These are phyloP conservation scores for Sphaerophoria rueppellii DNA, from an alignment of 2,888 invertebrate species.

Conservation along the genomic window DNA sequence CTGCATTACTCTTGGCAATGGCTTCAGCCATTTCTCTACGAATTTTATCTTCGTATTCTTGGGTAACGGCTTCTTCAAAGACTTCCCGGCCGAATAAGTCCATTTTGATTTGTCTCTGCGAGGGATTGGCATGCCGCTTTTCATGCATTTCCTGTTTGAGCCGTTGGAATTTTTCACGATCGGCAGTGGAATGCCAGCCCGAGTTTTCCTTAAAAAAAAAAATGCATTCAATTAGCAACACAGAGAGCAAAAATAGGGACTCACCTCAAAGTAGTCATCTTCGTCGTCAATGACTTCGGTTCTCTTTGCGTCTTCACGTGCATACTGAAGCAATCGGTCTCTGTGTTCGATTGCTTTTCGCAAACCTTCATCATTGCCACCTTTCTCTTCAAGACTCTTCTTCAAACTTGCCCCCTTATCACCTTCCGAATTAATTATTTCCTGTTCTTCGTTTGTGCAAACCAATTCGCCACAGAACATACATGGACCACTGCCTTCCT, in stretches of 20 bases:
- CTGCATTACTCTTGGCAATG: slow-evolving; percentile 50
- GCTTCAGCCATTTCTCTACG: slow-evolving; percentile 81
- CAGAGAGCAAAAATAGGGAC: background rate
- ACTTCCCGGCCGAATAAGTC: slow-evolving; percentile 88
- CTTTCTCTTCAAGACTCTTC: slow-evolving; percentile 86
- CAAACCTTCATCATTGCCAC: slow-evolving; percentile 86
- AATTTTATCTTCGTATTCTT: slow-evolving; percentile 81
- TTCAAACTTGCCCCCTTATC: slow-evolving; percentile 87
- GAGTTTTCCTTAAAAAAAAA: slow-evolving; percentile 84
- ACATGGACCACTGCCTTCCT: slow-evolving; percentile 98
- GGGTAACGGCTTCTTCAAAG: slow-evolving; percentile 82
- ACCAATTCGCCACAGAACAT: slow-evolving; percentile 95
- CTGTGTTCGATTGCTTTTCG: slow-evolving; percentile 90
- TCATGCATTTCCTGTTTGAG: slow-evolving; percentile 87
- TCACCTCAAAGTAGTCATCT: slow-evolving; percentile 92
- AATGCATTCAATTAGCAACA: background rate
- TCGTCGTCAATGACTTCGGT: slow-evolving; percentile 90
- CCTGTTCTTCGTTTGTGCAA: slow-evolving; percentile 88
- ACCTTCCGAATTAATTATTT: slow-evolving; percentile 85
- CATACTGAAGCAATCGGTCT: slow-evolving; percentile 92
- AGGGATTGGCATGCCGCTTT: slow-evolving; percentile 87
- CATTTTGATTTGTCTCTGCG: slow-evolving; percentile 87
- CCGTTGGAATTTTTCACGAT: slow-evolving; percentile 86
- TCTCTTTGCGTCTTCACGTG: slow-evolving; percentile 87
- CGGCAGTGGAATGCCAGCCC: slow-evolving; percentile 90